These are phyloP conservation scores for Bombus picipes DNA, from an alignment of 1,140 invertebrate genomes.

Conservation along the genomic window DNA sequence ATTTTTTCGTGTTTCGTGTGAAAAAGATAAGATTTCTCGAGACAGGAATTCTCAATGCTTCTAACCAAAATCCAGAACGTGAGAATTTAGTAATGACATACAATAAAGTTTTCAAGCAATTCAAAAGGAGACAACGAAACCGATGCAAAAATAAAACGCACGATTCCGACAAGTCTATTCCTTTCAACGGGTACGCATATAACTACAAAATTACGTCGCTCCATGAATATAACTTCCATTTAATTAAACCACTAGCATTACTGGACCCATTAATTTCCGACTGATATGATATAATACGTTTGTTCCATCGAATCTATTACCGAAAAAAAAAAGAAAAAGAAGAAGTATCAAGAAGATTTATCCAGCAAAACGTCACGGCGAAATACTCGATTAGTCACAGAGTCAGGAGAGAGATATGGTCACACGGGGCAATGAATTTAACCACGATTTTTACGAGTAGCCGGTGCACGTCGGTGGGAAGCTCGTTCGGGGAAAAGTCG, in stretches of 20 bases:
- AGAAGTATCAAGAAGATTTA: neutral
- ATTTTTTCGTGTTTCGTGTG: too few relatives aligned
- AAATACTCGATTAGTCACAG: slow-evolving; percentile 18
- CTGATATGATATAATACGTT: too few relatives aligned
- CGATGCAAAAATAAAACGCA: too few relatives aligned
- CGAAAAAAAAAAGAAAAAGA: neutral
- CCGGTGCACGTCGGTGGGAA: neutral
- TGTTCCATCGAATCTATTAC: neutral
- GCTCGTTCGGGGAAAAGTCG: neutral
- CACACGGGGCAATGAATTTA: slow-evolving; percentile 18
- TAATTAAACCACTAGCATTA: neutral
- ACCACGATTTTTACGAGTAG: slow-evolving; percentile 30
- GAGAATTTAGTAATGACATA: too few relatives aligned
- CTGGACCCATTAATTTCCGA: too few relatives aligned
- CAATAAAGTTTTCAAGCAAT: too few relatives aligned
- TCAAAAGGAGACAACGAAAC: too few relatives aligned
- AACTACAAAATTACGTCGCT: neutral
- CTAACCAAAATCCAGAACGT: too few relatives aligned
- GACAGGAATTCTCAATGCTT: too few relatives aligned
- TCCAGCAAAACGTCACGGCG: neutral
- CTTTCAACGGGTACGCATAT: neutral
- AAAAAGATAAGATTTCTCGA: neutral
- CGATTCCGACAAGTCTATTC: neutral
- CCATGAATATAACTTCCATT: neutral
- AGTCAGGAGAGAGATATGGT: neutral